Percentiles rank a stretch among this genome's conserved stretches.
Evolutionary conservation across 1,140 invertebrate species (phyloP).

Genomic region (Drosophila seguyi): DNA sequence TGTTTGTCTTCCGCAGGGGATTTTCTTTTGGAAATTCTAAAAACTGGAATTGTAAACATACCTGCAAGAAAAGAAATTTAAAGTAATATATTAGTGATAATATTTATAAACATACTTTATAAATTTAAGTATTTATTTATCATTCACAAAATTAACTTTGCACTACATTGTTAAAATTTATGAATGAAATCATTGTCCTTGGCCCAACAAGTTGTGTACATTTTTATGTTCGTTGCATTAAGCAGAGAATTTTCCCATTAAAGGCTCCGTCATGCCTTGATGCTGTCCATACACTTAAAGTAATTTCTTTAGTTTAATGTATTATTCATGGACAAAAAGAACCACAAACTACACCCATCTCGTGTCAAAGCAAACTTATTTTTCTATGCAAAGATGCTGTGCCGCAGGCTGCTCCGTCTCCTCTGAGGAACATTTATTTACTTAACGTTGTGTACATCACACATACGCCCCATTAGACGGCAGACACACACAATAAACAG

Average conservation of each 20-base stretch:
- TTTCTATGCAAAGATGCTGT: slow-evolving; percentile 56
- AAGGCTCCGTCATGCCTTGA: neutral
- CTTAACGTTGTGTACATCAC: slow-evolving; percentile 69
- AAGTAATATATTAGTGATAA: slow-evolving; percentile 1
- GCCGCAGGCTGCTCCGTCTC: slow-evolving; percentile 4
- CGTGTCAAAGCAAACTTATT: slow-evolving; percentile 52
- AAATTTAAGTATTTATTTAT: neutral
- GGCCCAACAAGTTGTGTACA: too few species aligned
- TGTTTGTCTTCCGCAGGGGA: neutral
- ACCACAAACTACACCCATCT: slow-evolving; percentile 9
- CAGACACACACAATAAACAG: slow-evolving; percentile 71
- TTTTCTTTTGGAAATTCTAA: neutral
- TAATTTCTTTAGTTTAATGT: slow-evolving; percentile 41
- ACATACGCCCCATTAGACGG: slow-evolving; percentile 75
- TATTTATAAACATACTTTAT: neutral
- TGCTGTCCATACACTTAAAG: slow-evolving; percentile 17
- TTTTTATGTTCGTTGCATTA: slow-evolving; percentile 1
- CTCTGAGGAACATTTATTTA: slow-evolving; percentile 64
- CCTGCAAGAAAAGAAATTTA: slow-evolving; percentile 48
- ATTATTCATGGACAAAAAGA: slow-evolving; percentile 51
- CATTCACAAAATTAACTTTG: too few species aligned
- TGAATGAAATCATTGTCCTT: neutral
- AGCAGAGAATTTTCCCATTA: neutral
- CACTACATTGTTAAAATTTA: neutral
- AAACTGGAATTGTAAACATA: slow-evolving; percentile 29